Base-by-base conservation (phyloP, 23 tunicate genomes). In the Styela clava region DNA sequence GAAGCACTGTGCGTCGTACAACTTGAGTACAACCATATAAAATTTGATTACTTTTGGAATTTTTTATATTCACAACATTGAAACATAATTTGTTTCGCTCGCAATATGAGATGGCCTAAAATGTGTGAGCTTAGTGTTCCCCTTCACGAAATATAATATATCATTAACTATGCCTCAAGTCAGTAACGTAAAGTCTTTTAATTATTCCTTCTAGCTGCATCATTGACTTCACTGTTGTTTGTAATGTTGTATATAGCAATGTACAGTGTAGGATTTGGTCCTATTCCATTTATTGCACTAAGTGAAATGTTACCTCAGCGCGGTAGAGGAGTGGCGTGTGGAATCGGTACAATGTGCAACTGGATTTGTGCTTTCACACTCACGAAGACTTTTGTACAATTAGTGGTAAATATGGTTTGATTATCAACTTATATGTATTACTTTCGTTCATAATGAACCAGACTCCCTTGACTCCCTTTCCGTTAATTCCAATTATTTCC, bases 201-300 rank as follows among this genome's bases (percentile, higher is more conserved):
- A 24, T 71, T 71, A 19, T 32, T 22, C 5, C 12, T 83, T 72
- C 23, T 1, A 83, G 86, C 74, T 31, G 71, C 51, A 32, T 78
- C 81, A 24, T 83, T 71, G 80, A 21, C 33, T 16, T 78, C 79
- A 2, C 52, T 83, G 51, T 16, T 63, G 5, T 80, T 63, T 64
- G 73, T 69, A 2, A 24, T 85, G 44, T 24, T 85, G 19, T 85
- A 80, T 67, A 78, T 85, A 52, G 76, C 69, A 5, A 65, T 85
- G 22, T 85, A 78, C 74, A 68, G 79, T 32, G 37, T 76, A 2
- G 88, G 88, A 12, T 44, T 85, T 26, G 88, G 88, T 5, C 88
- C 88, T 35, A 64, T 83, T 28, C 81, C 86, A 0, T 83, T 27
- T 34, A 63, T 83, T 62, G 73, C 68, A 0, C 29, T 83, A n/a